Conservation (phyloP, 2,888 invertebrate species). For the Acanthosepion lycidas region DNA sequence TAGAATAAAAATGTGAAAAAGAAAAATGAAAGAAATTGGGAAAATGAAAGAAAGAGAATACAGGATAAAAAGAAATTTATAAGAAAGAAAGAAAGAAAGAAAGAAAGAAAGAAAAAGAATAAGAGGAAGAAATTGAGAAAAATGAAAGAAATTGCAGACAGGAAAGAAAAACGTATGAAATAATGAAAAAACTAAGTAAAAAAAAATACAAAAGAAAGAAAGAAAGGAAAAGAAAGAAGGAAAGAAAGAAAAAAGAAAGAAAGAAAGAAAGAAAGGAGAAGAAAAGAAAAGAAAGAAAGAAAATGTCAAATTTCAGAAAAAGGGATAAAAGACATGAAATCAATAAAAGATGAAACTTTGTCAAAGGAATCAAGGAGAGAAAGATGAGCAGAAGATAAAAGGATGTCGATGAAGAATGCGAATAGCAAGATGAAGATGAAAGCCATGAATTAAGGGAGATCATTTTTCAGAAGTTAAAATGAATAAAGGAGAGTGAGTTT, state of each 20-base stretch:
- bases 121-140: background rate
- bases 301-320: background rate
- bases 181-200: too few relatives aligned
- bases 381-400: too few relatives aligned
- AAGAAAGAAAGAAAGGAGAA: background rate
- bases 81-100: background rate
- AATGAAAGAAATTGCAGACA: too few relatives aligned
- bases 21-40: background rate
- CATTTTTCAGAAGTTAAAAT: background rate
- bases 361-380: too few relatives aligned
- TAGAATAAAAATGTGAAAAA: background rate
- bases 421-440: background rate
- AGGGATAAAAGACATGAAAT: background rate
- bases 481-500: background rate
- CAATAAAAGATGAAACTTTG: background rate
- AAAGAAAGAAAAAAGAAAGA: background rate
- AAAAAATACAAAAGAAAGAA: background rate
- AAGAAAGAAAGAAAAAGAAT: background rate
- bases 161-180: too few relatives aligned
- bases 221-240: background rate
- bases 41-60: background rate
- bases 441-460: background rate
- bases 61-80: background rate
- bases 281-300: background rate
- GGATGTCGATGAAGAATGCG: background rate